Conservation (phyloP, 2,888 invertebrate species). For the Teleogryllus oceanicus region DNA sequence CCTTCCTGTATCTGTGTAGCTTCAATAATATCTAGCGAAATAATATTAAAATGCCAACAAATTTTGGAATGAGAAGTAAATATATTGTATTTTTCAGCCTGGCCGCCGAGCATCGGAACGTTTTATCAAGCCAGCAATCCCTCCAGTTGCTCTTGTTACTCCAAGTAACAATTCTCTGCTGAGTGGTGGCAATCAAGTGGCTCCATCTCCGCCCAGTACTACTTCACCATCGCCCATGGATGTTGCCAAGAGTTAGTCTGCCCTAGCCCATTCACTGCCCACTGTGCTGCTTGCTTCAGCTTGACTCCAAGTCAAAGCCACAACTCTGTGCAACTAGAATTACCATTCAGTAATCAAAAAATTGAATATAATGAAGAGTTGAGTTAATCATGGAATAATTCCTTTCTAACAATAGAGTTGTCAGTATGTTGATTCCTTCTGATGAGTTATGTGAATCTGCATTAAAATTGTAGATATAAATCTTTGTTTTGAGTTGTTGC, state of each 20-base stretch:
- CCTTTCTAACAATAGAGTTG: neutral
- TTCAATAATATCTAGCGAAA: too few relatives aligned
- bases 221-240: conserved; percentile 49
- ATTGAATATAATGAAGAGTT: neutral
- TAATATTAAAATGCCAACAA: too few relatives aligned
- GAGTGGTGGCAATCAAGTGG: conserved; percentile 24
- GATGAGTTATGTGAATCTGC: too few relatives aligned
- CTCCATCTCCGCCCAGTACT: conserved; percentile 40
- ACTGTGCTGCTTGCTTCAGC: conserved; percentile 18
- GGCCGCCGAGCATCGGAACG: conserved; percentile 71
- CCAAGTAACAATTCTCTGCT: conserved; percentile 25
- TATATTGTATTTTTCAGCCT: conserved; percentile 31
- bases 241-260: conserved; percentile 45
- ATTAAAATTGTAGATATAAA: too few relatives aligned
- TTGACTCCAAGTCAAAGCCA: neutral
- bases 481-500: too few relatives aligned
- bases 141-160: conserved; percentile 46
- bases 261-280: neutral
- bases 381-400: neutral
- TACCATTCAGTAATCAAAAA: neutral
- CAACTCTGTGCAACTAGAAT: neutral
- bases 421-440: too few relatives aligned
- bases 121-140: conserved; percentile 83
- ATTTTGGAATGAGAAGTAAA: neutral
- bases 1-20: neutral